phyloP scores from a whole-genome alignment of 2,888 invertebrate genomes.

The Meteorus cinctellus region DNA sequence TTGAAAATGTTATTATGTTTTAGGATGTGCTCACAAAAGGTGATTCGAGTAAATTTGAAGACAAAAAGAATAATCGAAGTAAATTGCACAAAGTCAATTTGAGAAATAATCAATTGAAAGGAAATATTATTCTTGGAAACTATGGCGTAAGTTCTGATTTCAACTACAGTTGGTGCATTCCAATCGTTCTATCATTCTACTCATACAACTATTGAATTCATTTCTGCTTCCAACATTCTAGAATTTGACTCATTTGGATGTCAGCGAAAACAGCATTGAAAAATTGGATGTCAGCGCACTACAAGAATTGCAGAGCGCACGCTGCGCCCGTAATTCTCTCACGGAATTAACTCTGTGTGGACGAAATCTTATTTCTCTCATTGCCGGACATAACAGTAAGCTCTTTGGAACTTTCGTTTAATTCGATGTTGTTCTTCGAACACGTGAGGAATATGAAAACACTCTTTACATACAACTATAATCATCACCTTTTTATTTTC shows the following conservation, averaged over 20 bases:
- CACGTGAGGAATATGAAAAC: neutral
- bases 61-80: constrained; percentile 63
- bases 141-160: constrained; percentile 80
- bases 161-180: neutral
- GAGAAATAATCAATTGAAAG: constrained; percentile 85
- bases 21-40: constrained; percentile 59
- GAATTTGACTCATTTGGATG: constrained; percentile 88
- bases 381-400: constrained; percentile 88
- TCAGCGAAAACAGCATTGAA: constrained; percentile 89
- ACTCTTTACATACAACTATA: constrained; percentile 21
- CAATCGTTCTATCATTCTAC: constrained; percentile 4
- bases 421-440: constrained; percentile 25
- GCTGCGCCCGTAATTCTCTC: constrained; percentile 85
- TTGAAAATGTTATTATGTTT: neutral
- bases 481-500: constrained; percentile 43
- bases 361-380: constrained; percentile 82
- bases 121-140: constrained; percentile 88
- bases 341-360: constrained; percentile 87
- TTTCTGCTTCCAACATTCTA: constrained; percentile 66
- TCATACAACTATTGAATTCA: constrained; percentile 33
- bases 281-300: constrained; percentile 87
- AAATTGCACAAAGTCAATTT: constrained; percentile 82
- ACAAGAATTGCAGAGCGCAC: constrained; percentile 83
- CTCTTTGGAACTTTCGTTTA: constrained; percentile 9
- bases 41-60: constrained; percentile 63